A percentile compares a stretch with the other conserved stretches of the same genome.
phyloP scores from a whole-genome alignment of 1,140 invertebrate species.

The Rhagoletis pomonella region DNA sequence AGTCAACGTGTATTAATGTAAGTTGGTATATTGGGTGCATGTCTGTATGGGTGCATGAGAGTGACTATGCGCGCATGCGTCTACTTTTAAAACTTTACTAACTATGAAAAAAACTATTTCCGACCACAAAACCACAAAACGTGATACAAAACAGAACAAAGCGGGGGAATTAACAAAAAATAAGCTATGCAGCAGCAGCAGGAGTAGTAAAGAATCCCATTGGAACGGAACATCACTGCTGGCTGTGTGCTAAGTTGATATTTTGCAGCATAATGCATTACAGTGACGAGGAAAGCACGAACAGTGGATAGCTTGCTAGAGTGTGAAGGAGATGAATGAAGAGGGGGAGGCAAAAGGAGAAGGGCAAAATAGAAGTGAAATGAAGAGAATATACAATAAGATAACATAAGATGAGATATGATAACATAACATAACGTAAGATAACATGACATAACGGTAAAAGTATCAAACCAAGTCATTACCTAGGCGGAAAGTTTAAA shows the following conservation, averaged over 20 bases:
- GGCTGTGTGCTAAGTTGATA: background rate
- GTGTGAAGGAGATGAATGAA: background rate
- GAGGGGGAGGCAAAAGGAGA: background rate
- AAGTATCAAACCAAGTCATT: too few species aligned
- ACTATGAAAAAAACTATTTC: slow-evolving; percentile 48
- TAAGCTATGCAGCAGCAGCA: background rate
- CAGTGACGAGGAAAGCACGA: background rate
- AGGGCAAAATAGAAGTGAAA: background rate
- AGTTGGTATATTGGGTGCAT: background rate
- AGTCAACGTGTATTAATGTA: background rate
- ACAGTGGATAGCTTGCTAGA: background rate
- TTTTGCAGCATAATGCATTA: background rate
- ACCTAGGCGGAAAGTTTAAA: too few species aligned
- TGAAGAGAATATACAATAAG: too few species aligned
- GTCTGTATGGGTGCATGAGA: background rate
- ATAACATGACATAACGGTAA: too few species aligned
- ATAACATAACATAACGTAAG: too few species aligned
- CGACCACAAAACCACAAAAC: slow-evolving; percentile 52
- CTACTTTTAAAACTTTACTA: background rate
- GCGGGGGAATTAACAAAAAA: background rate
- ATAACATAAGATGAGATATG: too few species aligned
- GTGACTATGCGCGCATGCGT: background rate
- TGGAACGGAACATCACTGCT: slow-evolving; percentile 27
- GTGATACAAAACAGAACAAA: slow-evolving; percentile 23
- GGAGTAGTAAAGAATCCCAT: slow-evolving; percentile 38